A percentile compares a stretch with the other conserved stretches of the same genome.
Conservation (phyloP, 2,113 vertebrate genomes). For the Balaeniceps rex region DNA sequence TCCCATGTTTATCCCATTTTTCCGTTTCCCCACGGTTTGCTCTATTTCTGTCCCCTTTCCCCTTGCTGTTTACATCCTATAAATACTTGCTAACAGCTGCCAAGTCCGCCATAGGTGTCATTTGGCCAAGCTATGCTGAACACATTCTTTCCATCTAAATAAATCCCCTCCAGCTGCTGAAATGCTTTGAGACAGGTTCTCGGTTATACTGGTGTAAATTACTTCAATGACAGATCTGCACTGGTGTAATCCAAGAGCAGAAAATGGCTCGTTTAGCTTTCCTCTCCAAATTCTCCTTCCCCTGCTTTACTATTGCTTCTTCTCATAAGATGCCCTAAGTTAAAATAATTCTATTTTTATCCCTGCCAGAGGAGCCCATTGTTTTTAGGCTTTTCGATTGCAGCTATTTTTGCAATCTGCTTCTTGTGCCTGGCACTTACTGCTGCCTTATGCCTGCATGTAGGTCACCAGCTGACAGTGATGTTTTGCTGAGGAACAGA, state of each 20-base stretch:
- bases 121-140: conserved; percentile 16
- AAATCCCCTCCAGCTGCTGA: conserved; percentile 57
- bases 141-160: conserved; percentile 52
- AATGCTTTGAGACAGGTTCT: not conserved
- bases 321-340: not conserved
- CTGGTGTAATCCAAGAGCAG: not conserved
- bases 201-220: not conserved
- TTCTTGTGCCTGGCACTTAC: not conserved
- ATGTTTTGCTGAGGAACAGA: not conserved
- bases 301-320: not conserved
- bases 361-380: not conserved
- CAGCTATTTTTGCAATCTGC: not conserved
- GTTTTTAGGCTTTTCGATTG: not conserved
- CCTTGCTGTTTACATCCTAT: conserved; percentile 38
- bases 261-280: not conserved
- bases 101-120: not conserved
- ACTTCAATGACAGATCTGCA: not conserved
- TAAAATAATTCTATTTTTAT: not conserved
- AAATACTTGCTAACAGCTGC: conserved; percentile 50
- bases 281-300: not conserved
- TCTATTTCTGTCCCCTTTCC: not conserved
- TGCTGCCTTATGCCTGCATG: fast-evolving
- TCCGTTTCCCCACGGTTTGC: not conserved
- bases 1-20: not conserved
- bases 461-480: not conserved